Conservation (phyloP, 2,113 vertebrate species). For the Alouatta palliata region DNA sequence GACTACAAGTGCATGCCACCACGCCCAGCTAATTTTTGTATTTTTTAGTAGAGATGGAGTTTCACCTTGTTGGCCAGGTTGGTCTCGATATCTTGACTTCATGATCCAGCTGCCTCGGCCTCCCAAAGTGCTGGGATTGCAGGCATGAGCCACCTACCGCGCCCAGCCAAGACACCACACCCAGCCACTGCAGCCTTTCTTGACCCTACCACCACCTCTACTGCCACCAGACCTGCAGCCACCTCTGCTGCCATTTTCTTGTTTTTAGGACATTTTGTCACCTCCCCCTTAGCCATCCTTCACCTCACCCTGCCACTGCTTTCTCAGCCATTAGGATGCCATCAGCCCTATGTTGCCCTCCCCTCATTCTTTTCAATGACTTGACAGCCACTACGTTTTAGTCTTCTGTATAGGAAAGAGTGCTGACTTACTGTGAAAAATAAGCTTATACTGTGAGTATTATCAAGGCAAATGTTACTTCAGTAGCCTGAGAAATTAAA, state of each 20-base stretch:
- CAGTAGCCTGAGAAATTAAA: conserved; percentile 8
- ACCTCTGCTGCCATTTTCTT: neutral
- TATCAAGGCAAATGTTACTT: neutral
- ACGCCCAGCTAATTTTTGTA: too few species aligned
- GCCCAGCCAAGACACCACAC: too few species aligned
- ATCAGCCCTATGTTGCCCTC: neutral
- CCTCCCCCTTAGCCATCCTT: neutral
- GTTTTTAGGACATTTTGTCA: neutral
- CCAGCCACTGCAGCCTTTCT: neutral
- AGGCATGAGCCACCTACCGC: too few species aligned
- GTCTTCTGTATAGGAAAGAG: neutral
- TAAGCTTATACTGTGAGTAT: neutral
- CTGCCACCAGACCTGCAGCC: neutral
- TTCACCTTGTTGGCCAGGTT: too few species aligned
- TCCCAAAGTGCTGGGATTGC: too few species aligned
- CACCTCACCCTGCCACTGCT: too few species aligned
- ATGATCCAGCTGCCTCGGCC: too few species aligned
- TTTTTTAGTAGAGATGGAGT: too few species aligned
- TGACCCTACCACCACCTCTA: neutral
- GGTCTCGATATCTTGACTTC: too few species aligned
- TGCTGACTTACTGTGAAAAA: conserved; percentile 1
- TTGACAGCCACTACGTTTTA: neutral
- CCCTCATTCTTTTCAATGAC: neutral
- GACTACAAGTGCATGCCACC: too few species aligned
- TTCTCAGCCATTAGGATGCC: neutral